Base-by-base conservation (phyloP, 2,113 vertebrate genomes). In the Procavia capensis region DNA sequence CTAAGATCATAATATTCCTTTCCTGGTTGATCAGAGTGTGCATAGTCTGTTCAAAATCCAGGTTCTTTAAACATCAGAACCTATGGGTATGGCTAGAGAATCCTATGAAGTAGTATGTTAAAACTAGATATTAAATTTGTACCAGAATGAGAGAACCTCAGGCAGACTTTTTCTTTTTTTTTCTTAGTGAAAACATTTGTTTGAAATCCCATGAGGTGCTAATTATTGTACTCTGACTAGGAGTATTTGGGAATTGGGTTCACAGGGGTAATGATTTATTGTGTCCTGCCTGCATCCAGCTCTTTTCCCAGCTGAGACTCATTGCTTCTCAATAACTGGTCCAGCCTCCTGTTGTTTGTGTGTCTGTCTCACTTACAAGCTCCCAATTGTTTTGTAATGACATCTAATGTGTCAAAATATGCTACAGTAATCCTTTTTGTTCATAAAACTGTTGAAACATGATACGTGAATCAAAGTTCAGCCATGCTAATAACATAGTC, bases 381-480 rank as follows among this genome's bases (percentile, higher is more conserved):
- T 97, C 96, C 97, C 93, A 97, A 92, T 98, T 98, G 98, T 98
- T 98, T 98, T 96, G 96, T 97, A 98, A 98, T 98, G 97, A 98
- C 96, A 98, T 97, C 97, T 98, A 96, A 98, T 97, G 96, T 98
- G 98, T 98, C 97, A 98, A 98, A 98, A 98, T 97, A 94, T 97
- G 86, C 97, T 98, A 96, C 97, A 96, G 91, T 98, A 97, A 98
- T 98, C 98, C 92, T 80, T 98, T 97, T 97, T 98, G 87, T 93
- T 92, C 95, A 98, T 91, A 95, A 97, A 98, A 98, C 93, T 97
- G 96, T 90, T 97, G 97, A 98, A 98, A 97, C 92, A 54, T 88
- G 92, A 94, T 97, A 96, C 82, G 31, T 76, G 95, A 97, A 72
- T 70, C 91, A 96, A 85, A 95, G 91, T 97, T 95, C 84, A 97